phyloP scores from a whole-genome alignment of 2,888 invertebrate genomes.

The Emmelina monodactyla region DNA sequence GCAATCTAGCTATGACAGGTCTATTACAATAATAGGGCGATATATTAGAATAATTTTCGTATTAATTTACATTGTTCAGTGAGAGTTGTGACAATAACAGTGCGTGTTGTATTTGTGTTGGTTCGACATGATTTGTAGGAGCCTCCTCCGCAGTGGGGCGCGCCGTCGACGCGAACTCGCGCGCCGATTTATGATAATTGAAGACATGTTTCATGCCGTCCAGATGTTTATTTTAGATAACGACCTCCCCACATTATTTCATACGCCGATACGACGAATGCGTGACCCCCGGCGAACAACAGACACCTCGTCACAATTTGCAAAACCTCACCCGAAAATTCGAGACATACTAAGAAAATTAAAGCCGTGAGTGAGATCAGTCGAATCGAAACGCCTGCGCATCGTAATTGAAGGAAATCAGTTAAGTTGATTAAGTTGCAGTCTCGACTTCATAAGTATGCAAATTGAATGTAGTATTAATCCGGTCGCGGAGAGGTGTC shows the following conservation, averaged over 20 bases:
- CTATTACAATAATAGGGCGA: constrained; percentile 1
- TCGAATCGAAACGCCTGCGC: too few species aligned
- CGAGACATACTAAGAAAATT: too few species aligned
- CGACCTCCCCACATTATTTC: constrained; percentile 57
- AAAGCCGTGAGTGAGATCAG: too few species aligned
- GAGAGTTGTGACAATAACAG: constrained; percentile 1
- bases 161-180: constrained; percentile 47
- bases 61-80: constrained; percentile 1
- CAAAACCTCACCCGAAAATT: too few species aligned
- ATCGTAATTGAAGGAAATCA: too few species aligned
- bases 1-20: neutral
- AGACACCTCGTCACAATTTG: too few species aligned
- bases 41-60: constrained; percentile 1
- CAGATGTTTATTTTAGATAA: constrained; percentile 67
- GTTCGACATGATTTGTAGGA: constrained; percentile 28
- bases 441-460: constrained; percentile 33
- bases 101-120: constrained; percentile 18
- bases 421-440: too few species aligned
- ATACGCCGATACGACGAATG: constrained; percentile 53
- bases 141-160: constrained; percentile 28
- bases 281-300: constrained; percentile 52
- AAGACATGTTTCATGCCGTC: constrained; percentile 63
- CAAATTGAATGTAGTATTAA: constrained; percentile 52
- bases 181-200: constrained; percentile 65
- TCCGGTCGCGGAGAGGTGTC: constrained; percentile 36